Evolutionary conservation across 2,113 vertebrate genomes (phyloP), one percentile per base, ranked within the genome.

Genomic region (Tricholaema leucomelas): DNA sequence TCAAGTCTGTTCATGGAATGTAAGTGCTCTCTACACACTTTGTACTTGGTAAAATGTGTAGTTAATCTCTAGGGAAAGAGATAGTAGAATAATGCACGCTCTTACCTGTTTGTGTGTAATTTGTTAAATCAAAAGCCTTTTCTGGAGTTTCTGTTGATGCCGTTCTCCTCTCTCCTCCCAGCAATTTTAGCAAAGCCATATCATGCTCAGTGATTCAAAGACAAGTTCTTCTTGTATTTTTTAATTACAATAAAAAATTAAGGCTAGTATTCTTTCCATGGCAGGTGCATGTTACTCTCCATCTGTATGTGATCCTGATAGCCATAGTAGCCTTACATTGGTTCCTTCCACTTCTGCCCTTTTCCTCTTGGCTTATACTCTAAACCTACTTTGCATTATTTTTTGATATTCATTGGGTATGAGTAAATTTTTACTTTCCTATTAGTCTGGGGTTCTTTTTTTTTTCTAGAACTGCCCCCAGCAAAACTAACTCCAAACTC

Each of bases 291-390:
- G 18, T 81, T 87, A 31, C 27, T 35, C 7, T 81, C 28, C 1
- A 7, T 28, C 42, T 64, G 66, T 74, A 30, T 71, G 61, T 60
- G 31, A 14, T 75, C 12, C 38, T 15, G 15, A 6, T 56, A 28
- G 63, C 31, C 2, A 2, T 5, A 56, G 42, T 23, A 74, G 36
- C 48, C 40, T 67, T 59, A 24, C 42, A 67, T 30, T 0, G 0
- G 10, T 70, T 73, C 38, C 31, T 69, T 85, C 48, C 52, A 11
- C 48, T 25, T 79, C 27, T 79, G 17, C 8, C 9, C 28, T 75
- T 89, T 74, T 65, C 28, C 36, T 35, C 11, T 84, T 77, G 24
- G 48, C 55, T 30, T 87, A 1, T 52, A 3, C 36, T 65, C 38
- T 58, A 56, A 30, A 33, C 6, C 9, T 33, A 4, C 42, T 66